Evolutionary conservation across 2,797 vertebrate species (phyloP).

Genomic region (Sebastiscus tertius): DNA sequence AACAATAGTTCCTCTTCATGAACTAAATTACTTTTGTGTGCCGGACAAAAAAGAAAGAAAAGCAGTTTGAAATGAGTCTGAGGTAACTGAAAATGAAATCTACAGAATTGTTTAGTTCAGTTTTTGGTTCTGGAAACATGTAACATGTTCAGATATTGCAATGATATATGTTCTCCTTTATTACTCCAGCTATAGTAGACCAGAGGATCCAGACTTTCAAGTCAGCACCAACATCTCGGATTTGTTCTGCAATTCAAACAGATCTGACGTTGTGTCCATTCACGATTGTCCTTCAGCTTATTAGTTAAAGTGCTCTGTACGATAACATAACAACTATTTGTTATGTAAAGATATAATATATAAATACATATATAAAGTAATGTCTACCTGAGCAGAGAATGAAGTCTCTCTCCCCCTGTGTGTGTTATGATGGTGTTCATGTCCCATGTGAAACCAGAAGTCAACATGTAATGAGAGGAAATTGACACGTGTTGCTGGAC

Average conservation of each 20-base stretch:
- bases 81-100: constrained; percentile 25
- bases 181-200: background rate
- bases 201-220: background rate
- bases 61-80: constrained; percentile 55
- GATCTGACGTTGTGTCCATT: background rate
- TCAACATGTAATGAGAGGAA: too few species aligned
- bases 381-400: too few species aligned
- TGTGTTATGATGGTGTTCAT: too few species aligned
- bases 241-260: background rate
- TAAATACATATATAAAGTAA: too few species aligned
- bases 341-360: too few species aligned
- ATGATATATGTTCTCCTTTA: background rate
- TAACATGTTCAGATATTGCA: background rate
- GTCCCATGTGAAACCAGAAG: too few species aligned
- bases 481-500: too few species aligned
- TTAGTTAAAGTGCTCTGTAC: background rate
- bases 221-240: background rate
- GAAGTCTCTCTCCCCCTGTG: too few species aligned
- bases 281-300: background rate
- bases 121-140: constrained; percentile 7
- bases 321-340: too few species aligned
- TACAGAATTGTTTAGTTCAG: background rate
- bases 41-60: constrained; percentile 35
- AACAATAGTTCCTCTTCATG: constrained; percentile 72
- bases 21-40: constrained; percentile 71